Percentiles rank a stretch among this genome's conserved stretches.
phyloP scores from a whole-genome alignment of 1,140 invertebrate genomes.

The Meloidogyne chitwoodi region DNA sequence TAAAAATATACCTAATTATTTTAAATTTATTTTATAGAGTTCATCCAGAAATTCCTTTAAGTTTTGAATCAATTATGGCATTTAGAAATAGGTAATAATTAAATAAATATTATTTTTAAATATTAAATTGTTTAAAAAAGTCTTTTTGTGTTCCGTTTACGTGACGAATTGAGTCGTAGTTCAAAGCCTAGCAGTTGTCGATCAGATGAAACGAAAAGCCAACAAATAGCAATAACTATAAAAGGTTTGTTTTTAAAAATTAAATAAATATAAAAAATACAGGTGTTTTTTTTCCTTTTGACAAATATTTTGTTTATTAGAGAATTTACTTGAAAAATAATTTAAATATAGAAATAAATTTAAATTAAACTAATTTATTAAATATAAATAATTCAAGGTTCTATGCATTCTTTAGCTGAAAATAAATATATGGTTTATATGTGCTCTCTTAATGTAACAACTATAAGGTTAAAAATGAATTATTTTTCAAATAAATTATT shows the following conservation, averaged over 20 bases:
- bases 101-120: constrained; percentile 15
- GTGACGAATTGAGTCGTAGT: constrained; percentile 14
- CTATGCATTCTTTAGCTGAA: constrained; percentile 62
- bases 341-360: too few relatives aligned
- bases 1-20: not conserved
- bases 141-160: constrained; percentile 41
- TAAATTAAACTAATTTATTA: not conserved
- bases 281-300: not conserved
- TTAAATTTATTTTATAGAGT: not conserved
- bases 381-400: constrained; percentile 48
- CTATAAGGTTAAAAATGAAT: constrained; percentile 40
- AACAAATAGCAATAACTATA: constrained; percentile 36
- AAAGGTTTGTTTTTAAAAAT: constrained; percentile 34
- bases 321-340: too few relatives aligned
- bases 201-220: constrained; percentile 12
- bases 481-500: not conserved
- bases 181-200: not conserved
- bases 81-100: constrained; percentile 45
- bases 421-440: constrained; percentile 62
- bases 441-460: constrained; percentile 61
- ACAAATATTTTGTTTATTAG: too few relatives aligned
- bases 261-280: not conserved
- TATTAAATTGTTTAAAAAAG: constrained; percentile 23
- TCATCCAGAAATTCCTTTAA: constrained; percentile 61
- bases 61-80: constrained; percentile 58